phyloP scores from a whole-genome alignment of 2,113 vertebrate species.

The Arvicanthis niloticus region DNA sequence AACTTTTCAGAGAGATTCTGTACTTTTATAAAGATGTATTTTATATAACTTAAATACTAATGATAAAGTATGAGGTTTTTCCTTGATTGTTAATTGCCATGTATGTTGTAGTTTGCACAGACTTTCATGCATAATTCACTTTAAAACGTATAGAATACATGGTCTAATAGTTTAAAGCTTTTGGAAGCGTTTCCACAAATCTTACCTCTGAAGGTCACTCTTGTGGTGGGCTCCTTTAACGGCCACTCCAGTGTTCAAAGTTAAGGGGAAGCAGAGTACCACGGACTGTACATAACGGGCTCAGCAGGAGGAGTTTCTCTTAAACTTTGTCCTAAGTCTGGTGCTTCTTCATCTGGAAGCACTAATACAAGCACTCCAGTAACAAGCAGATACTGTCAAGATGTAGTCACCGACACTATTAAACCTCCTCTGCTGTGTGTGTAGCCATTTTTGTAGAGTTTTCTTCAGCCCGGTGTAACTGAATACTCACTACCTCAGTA shows the following conservation, averaged over 20 bases:
- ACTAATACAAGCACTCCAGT: neutral
- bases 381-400: neutral
- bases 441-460: neutral
- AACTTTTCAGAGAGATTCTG: slow-evolving; percentile 78
- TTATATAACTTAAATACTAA: slow-evolving; percentile 84
- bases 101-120: slow-evolving; percentile 78
- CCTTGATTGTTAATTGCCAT: slow-evolving; percentile 81
- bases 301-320: neutral
- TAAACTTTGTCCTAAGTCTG: neutral
- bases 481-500: slow-evolving; percentile 5
- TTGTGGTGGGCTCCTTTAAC: neutral
- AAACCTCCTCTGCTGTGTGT: neutral
- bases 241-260: neutral
- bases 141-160: slow-evolving; percentile 72
- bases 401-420: neutral
- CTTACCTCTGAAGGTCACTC: slow-evolving; percentile 37
- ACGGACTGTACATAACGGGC: neutral
- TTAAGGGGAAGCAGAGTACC: neutral
- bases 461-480: neutral
- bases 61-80: slow-evolving; percentile 82
- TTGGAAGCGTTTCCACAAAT: slow-evolving; percentile 44
- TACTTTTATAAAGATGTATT: slow-evolving; percentile 85
- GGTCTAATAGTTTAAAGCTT: slow-evolving; percentile 58
- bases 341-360: neutral
- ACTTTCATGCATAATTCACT: slow-evolving; percentile 79